Base-by-base conservation (phyloP, 2,113 vertebrate genomes). In the Hucho hucho region DNA sequence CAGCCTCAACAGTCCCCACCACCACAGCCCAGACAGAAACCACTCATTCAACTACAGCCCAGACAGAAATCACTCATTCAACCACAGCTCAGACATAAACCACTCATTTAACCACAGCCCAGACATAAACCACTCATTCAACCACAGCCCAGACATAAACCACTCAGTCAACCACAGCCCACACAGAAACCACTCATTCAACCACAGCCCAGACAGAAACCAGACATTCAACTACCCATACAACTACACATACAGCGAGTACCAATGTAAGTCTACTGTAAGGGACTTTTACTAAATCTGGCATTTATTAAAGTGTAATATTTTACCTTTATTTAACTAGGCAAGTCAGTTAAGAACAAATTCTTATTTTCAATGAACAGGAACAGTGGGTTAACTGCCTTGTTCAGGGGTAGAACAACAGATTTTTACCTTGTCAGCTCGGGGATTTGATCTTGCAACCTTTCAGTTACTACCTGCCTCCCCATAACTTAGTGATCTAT, bases 11-110 rank as follows among this genome's bases (percentile, higher is more conserved):
- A 70, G 49, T 32, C 11, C 14, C 1, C 66, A 69, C 12, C 66
- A 18, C 24, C 43, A 90, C 1, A 87, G 64, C 2, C 59, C 20
- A 3, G 29, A 68, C 65, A 43, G 29, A 65, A 5, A 18, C 13
- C 47, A 53, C 47, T 3, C 3, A 53, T 18, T 14, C 47, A 16
- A 16, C 14, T 29, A 90, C 1, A 87, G 64, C 3, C 7, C 20
- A 9, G 29, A 68, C 29, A 43, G 6, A 65, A 4, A 16, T 3
- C 13, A 49, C 47, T 12, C 47, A 49, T 49, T 4, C 13, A 16
- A 16, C 24, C 43, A 90, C 1, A 87, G 64, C 20, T 4, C 18
- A 20, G 29, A 67, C 29, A 43, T 6, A 64, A 4, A 14, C 14
- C 47, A 49, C 47, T 3, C 47, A 49, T 49, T 13, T 0, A 16